Conservation (phyloP, 2,888 invertebrate species). For the Zelleria hepariella region DNA sequence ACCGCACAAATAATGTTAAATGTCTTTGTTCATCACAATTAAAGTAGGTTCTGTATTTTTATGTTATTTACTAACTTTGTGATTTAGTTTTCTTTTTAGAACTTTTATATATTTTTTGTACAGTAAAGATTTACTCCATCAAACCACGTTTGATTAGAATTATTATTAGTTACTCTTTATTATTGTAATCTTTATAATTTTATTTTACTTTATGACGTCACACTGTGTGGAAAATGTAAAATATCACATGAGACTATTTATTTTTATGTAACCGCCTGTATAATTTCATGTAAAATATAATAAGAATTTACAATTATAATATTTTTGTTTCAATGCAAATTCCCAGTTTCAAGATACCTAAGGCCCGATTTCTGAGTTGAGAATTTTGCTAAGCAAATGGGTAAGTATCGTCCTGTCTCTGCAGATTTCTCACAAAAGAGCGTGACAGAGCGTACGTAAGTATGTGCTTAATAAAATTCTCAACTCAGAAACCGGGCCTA, state of each 20-base stretch:
- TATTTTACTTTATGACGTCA: conserved; percentile 24
- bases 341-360: too few relatives aligned
- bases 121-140: conserved; percentile 13
- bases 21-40: conserved; percentile 7
- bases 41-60: not conserved
- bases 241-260: conserved; percentile 54
- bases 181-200: not conserved
- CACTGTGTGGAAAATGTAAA: conserved; percentile 31
- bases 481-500: too few relatives aligned
- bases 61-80: not conserved
- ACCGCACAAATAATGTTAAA: conserved; percentile 2
- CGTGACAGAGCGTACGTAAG: too few relatives aligned
- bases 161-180: not conserved
- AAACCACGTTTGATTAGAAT: not conserved
- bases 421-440: too few relatives aligned
- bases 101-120: conserved; percentile 16
- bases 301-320: conserved; percentile 56
- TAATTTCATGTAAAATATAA: conserved; percentile 66
- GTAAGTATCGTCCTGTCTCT: too few relatives aligned
- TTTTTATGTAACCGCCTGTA: conserved; percentile 70
- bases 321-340: conserved; percentile 20
- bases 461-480: too few relatives aligned
- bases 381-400: too few relatives aligned
- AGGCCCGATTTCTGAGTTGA: too few relatives aligned
- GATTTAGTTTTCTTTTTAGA: conserved; percentile 1